Evolutionary conservation across 2,797 vertebrate genomes (phyloP).

Genomic region (Denticeps clupeoides): DNA sequence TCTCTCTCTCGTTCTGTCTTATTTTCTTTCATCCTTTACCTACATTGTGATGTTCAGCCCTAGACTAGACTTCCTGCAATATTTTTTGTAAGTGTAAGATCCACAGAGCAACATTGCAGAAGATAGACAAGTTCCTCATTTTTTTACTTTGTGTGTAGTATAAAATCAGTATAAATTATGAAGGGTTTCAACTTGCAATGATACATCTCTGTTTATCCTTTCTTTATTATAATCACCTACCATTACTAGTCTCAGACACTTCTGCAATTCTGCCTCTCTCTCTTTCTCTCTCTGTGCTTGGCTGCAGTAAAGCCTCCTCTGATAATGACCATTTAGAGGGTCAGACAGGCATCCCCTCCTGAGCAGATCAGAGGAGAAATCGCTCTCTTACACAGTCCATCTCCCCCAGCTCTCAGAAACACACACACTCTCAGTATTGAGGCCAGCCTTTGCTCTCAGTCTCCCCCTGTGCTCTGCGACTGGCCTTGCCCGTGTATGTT

Average conservation of each 20-base stretch:
- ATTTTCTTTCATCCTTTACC: not conserved
- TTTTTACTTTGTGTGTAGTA: too few relatives aligned
- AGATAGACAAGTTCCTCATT: too few relatives aligned
- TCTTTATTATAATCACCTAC: not conserved
- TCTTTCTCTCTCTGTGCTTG: not conserved
- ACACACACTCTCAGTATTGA: conserved; percentile 39
- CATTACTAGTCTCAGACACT: not conserved
- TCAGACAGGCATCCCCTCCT: too few relatives aligned
- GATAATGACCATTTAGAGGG: not conserved
- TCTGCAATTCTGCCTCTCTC: not conserved
- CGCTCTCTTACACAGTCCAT: conserved; percentile 4
- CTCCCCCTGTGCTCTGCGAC: too few relatives aligned
- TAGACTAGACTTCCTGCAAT: too few relatives aligned
- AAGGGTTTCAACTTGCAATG: too few relatives aligned
- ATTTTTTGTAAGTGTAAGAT: too few relatives aligned
- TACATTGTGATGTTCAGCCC: too few relatives aligned
- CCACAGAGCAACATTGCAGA: too few relatives aligned
- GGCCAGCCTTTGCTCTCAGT: conserved; percentile 41
- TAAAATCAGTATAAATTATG: too few relatives aligned
- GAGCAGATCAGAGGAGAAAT: too few relatives aligned
- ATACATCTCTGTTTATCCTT: not conserved
- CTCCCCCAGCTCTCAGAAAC: conserved; percentile 44
- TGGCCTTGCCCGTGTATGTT: conserved; percentile 43
- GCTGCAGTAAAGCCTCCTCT: too few relatives aligned
- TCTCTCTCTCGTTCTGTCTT: not conserved